These are phyloP conservation scores for Vimba vimba DNA, from an alignment of 2,113 vertebrate species.

Conservation along the genomic window DNA sequence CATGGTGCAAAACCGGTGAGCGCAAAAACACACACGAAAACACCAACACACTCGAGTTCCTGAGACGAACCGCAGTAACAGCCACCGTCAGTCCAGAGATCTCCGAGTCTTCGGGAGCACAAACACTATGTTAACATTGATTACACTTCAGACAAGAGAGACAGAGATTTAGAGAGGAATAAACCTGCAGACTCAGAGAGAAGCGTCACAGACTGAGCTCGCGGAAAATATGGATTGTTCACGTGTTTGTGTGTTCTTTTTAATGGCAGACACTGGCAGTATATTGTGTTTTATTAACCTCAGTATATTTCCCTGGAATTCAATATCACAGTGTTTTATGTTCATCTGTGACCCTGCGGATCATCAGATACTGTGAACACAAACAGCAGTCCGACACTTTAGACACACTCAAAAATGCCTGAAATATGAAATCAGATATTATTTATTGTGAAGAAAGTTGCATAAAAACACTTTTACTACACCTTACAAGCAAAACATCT, in stretches of 20 bases:
- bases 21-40: not conserved
- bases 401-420: not conserved
- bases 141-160: slow-evolving; percentile 40
- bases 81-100: too few species aligned
- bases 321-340: slow-evolving; percentile 4
- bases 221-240: not conserved
- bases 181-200: slow-evolving; percentile 22
- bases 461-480: not conserved
- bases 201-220: not conserved
- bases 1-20: slow-evolving; percentile 97
- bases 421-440: not conserved
- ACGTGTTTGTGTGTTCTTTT: not conserved
- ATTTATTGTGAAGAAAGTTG: not conserved
- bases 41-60: slow-evolving; percentile 14
- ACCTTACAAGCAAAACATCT: not conserved
- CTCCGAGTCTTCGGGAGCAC: not conserved
- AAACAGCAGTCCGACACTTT: not conserved
- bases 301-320: slow-evolving; percentile 11
- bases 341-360: slow-evolving; percentile 7
- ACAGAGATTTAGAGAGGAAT: slow-evolving; percentile 41
- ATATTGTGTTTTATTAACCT: slow-evolving; percentile 23
- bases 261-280: slow-evolving; percentile 15
- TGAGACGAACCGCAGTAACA: not conserved
- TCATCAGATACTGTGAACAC: not conserved
- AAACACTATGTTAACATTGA: slow-evolving; percentile 24